phyloP scores from a whole-genome alignment of 2,113 vertebrate species.

The Clupea harengus region DNA sequence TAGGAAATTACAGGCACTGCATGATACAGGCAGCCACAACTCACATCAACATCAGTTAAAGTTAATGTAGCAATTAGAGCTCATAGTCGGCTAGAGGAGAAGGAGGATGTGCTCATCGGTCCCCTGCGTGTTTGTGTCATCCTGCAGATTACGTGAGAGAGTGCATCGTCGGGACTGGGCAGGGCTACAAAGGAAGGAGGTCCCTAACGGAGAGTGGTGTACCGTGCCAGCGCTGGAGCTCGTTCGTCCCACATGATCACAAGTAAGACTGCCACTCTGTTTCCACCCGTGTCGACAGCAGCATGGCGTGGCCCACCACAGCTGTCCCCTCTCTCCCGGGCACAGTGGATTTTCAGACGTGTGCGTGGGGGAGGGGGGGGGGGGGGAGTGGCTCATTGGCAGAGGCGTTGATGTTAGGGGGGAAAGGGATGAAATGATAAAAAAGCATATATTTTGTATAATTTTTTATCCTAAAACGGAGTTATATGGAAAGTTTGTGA shows the following conservation, averaged over 20 bases:
- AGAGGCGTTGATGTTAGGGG: background rate
- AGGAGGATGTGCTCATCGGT: background rate
- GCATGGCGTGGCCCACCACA: background rate
- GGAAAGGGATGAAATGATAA: background rate
- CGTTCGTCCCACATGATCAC: slow-evolving; percentile 93
- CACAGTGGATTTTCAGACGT: background rate
- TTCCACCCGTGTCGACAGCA: background rate
- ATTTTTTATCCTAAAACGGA: no score
- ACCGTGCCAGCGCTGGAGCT: slow-evolving; percentile 92
- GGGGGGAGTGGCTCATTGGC: background rate
- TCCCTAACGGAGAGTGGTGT: slow-evolving; percentile 87
- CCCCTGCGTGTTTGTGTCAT: background rate
- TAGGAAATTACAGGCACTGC: background rate
- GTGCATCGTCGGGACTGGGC: slow-evolving; percentile 90
- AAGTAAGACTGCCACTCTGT: slow-evolving; percentile 76
- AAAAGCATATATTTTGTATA: background rate
- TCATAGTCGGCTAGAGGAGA: background rate
- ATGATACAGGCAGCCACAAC: background rate
- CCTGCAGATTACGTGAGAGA: slow-evolving; percentile 74
- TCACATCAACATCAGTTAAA: background rate
- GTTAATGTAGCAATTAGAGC: background rate
- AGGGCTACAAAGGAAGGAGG: slow-evolving; percentile 86
- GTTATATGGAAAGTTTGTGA: background rate
- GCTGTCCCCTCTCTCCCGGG: background rate
- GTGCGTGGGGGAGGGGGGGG: background rate